Conservation (phyloP, 2,113 vertebrate species). For the Leucoraja erinaceus region DNA sequence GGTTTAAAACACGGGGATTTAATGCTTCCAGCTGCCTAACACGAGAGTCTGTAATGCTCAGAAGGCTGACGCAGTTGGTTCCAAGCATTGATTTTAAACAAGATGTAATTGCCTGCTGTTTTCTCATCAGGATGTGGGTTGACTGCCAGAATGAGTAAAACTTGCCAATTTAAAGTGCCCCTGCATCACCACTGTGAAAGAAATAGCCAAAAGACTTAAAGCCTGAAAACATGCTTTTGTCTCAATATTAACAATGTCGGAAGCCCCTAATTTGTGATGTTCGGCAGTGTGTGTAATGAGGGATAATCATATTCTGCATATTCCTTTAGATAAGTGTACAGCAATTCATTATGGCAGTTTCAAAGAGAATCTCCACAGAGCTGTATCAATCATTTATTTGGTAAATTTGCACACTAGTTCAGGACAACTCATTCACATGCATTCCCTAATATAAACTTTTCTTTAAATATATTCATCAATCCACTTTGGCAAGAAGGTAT, state of each 20-base stretch:
- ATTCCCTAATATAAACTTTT: background rate
- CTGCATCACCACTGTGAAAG: background rate
- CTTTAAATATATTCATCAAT: conserved; percentile 8
- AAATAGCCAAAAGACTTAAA: background rate
- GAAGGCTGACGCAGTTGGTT: conserved; percentile 9
- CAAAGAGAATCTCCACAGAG: background rate
- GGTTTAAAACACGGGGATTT: background rate
- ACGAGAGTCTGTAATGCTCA: conserved; percentile 30
- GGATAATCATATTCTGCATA: conserved; percentile 3
- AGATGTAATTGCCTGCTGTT: conserved; percentile 37
- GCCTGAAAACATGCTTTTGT: background rate
- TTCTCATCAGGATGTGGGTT: conserved; percentile 13
- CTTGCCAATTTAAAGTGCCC: conserved; percentile 3
- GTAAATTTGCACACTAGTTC: background rate
- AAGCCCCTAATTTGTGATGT: background rate
- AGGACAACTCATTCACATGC: background rate
- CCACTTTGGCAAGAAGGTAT: background rate
- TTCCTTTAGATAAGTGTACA: background rate
- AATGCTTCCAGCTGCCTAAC: conserved; percentile 22
- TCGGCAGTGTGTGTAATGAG: background rate
- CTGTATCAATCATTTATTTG: background rate
- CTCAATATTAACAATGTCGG: conserved; percentile 3
- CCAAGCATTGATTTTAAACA: conserved; percentile 16
- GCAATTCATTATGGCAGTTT: background rate
- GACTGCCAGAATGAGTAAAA: conserved; percentile 7